Base-by-base conservation (phyloP, 30 jellyfish, hydroid and myxozoan species). In the Hydractinia symbiolongicarpus region DNA sequence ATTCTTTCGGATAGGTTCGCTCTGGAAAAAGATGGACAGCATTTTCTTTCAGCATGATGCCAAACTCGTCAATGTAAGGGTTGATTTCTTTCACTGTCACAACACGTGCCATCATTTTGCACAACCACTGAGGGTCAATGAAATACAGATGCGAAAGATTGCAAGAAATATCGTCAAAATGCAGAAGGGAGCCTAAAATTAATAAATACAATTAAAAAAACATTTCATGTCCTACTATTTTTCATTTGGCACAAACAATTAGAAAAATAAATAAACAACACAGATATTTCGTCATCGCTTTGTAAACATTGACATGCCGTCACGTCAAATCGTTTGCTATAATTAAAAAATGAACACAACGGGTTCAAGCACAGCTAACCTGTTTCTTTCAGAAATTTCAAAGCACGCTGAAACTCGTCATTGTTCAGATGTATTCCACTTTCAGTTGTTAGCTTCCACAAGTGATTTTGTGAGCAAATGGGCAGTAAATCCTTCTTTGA, bases 111-210 rank as follows among this genome's bases (percentile, higher is more conserved):
- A 91, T 77, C 96, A 91, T 91, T 60, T 91, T 95, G 70, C 96
- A 86, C 40, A 91, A 85, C 98, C 98, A 91, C 77, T 91, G 93
- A 6, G 98, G 98, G 75, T 91, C 87, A 78, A 91, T 91, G 82
- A 91, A 91, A 67, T 79, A 86, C 30, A 85, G 82, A 66, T 86
- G 88, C 9, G 86, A 73, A 30, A 91, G 58, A 60, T 79, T 81
- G 64, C 74, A 53, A 19, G 74, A 58, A 1, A 88, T 88, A 68
- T 91, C 98, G 15, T 83, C 86, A 58, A 86, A 91, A 60, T 83
- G 90, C 87, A 91, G 79, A 72, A 91, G 60, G 14, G 71, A 90
- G 14, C 98, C 98, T 90, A 81, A 4, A 19, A 76, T 17, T 74
- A 61, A 15, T 7, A 69, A 72, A 82, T 11, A 72, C 55, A 8